A percentile compares a stretch with the other conserved stretches of the same genome.
Evolutionary conservation across 2,113 vertebrate species (phyloP).

Genomic region (Cephalopholis sonnerati): DNA sequence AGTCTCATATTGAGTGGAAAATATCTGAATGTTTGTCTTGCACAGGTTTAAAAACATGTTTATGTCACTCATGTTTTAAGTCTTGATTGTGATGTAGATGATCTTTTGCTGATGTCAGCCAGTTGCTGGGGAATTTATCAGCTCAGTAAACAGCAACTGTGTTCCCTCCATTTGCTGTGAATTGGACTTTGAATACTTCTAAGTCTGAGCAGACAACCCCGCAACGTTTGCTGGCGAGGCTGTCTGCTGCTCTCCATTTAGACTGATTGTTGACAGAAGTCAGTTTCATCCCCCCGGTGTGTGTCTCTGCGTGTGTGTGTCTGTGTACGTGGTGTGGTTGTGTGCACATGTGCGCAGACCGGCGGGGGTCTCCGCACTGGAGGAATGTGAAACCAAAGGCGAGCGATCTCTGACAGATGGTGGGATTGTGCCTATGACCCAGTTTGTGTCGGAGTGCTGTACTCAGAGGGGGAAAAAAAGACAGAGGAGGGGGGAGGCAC

Average conservation of each 20-base stretch:
- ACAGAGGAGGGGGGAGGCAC: slow-evolving; percentile 26
- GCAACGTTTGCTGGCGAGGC: slow-evolving; percentile 42
- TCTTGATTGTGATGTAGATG: neutral
- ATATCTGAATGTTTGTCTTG: neutral
- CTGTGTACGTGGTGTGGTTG: slow-evolving; percentile 29
- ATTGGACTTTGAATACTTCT: slow-evolving; percentile 19
- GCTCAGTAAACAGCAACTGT: slow-evolving; percentile 46
- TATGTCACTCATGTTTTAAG: neutral
- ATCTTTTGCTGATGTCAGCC: slow-evolving; percentile 29
- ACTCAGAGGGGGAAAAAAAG: slow-evolving; percentile 9
- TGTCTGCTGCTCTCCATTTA: slow-evolving; percentile 59
- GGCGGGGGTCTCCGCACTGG: slow-evolving; percentile 55
- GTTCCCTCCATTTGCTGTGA: slow-evolving; percentile 52
- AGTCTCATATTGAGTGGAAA: neutral
- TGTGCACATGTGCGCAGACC: slow-evolving; percentile 30
- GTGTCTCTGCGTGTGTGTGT: slow-evolving; percentile 1
- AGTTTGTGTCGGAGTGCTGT: slow-evolving; percentile 69
- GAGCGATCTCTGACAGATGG: slow-evolving; percentile 76
- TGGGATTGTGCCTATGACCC: slow-evolving; percentile 79
- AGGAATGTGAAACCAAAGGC: slow-evolving; percentile 81
- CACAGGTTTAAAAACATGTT: neutral
- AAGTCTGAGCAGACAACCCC: slow-evolving; percentile 38
- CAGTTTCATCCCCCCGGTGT: slow-evolving; percentile 34
- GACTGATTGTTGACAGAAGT: slow-evolving; percentile 70
- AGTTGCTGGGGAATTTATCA: slow-evolving; percentile 19